These are phyloP conservation scores for Lepus oiostolus DNA, from an alignment of 2,797 vertebrate genomes.

Conservation along the genomic window DNA sequence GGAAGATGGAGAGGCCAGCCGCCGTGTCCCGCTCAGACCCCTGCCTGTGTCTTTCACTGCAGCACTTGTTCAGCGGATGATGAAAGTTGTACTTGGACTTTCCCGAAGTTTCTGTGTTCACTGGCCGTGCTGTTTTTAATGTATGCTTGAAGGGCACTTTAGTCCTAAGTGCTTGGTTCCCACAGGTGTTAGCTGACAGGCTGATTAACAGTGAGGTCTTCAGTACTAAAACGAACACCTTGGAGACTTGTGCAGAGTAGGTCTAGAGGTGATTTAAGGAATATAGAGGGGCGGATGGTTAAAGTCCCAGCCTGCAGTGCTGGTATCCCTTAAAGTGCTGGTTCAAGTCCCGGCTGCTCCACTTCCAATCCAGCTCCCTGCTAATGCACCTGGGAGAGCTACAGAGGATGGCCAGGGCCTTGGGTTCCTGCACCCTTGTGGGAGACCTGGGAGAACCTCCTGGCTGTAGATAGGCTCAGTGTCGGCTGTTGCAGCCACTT, in stretches of 20 bases:
- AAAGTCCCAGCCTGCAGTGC: too few species aligned
- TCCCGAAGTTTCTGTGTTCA: background rate
- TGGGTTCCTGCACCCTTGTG: too few species aligned
- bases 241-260: background rate
- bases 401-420: too few species aligned
- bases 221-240: background rate
- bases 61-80: background rate
- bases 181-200: background rate
- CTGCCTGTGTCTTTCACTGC: background rate
- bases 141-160: background rate
- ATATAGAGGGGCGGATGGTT: too few species aligned
- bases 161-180: background rate
- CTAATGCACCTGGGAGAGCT: too few species aligned
- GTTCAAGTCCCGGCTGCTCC: too few species aligned
- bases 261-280: background rate
- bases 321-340: too few species aligned
- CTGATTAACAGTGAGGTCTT: background rate
- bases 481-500: too few species aligned
- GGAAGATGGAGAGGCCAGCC: background rate
- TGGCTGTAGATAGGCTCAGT: too few species aligned
- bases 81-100: background rate
- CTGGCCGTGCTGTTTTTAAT: background rate
- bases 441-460: too few species aligned
- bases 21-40: background rate
- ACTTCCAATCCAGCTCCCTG: too few species aligned